phyloP scores from a whole-genome alignment of 2,113 vertebrate genomes.

The Phyllopteryx taeniolatus region DNA sequence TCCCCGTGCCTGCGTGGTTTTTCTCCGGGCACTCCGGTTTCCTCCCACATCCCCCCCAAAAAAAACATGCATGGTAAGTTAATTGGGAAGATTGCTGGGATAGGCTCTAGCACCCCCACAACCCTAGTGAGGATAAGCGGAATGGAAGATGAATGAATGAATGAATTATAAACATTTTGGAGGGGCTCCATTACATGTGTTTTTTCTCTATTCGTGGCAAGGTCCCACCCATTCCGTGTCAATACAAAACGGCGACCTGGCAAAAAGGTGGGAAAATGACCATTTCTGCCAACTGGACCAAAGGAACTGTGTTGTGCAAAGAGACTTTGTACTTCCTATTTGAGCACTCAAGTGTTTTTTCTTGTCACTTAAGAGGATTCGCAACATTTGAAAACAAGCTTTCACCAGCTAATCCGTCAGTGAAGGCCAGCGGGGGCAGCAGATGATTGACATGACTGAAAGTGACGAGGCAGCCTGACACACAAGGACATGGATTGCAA shows the following conservation, averaged over 20 bases:
- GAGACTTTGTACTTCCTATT: constrained; percentile 45
- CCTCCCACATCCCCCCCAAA: too few relatives aligned
- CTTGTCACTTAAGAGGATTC: constrained; percentile 70
- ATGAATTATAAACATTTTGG: too few relatives aligned
- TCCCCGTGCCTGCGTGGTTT: too few relatives aligned
- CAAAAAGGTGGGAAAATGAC: background rate
- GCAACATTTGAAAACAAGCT: constrained; percentile 56
- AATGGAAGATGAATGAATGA: too few relatives aligned
- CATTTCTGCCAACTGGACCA: background rate
- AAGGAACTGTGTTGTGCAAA: constrained; percentile 3
- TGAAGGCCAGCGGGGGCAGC: constrained; percentile 24
- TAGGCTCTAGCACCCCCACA: too few relatives aligned
- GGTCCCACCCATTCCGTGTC: too few relatives aligned
- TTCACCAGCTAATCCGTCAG: constrained; percentile 58
- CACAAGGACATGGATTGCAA: constrained; percentile 38
- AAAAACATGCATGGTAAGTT: too few relatives aligned
- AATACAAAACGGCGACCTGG: background rate
- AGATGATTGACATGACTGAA: constrained; percentile 34
- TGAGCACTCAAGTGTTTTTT: constrained; percentile 30
- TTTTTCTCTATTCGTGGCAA: background rate
- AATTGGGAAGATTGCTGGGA: too few relatives aligned
- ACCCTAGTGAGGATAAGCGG: too few relatives aligned
- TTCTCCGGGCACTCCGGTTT: too few relatives aligned
- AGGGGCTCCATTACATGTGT: too few relatives aligned
- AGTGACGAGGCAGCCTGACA: constrained; percentile 26